Evolutionary conservation across 2,888 invertebrate species (phyloP).

Genomic region (Artemia sp.): DNA sequence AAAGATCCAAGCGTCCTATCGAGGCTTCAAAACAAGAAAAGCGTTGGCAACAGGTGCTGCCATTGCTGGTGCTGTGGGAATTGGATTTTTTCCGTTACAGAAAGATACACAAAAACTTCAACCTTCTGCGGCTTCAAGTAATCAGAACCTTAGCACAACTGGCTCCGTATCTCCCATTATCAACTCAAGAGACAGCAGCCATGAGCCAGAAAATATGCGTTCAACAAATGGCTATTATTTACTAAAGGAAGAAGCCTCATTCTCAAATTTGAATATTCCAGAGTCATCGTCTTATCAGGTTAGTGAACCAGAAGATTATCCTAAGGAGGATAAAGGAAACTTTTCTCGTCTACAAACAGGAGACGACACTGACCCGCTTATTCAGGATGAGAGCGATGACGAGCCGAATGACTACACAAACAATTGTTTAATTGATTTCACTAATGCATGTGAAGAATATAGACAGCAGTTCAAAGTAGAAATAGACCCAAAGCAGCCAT

Average conservation of each 20-base stretch:
- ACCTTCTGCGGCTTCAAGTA: background rate
- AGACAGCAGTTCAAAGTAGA: too few species aligned
- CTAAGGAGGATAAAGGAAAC: background rate
- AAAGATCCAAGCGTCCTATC: conserved; percentile 20
- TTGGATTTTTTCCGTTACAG: conserved; percentile 7
- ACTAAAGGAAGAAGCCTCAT: background rate
- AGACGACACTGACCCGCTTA: conserved; percentile 8
- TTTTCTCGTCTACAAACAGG: background rate
- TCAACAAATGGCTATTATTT: background rate
- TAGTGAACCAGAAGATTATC: background rate
- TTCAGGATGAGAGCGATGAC: conserved; percentile 3
- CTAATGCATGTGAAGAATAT: too few species aligned
- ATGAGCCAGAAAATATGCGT: background rate
- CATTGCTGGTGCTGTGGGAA: background rate
- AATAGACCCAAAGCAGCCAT: too few species aligned
- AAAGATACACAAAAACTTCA: background rate
- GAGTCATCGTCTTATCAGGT: background rate
- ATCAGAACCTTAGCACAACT: too few species aligned
- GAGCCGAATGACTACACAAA: background rate
- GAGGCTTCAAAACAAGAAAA: conserved; percentile 20
- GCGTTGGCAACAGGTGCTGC: conserved; percentile 6
- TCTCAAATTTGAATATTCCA: background rate
- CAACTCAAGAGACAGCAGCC: background rate
- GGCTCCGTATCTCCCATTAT: background rate
- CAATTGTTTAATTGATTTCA: background rate